Percentiles rank a stretch among this genome's conserved stretches.
phyloP scores from a whole-genome alignment of 2,888 invertebrate genomes.

The Lepas anatifera region DNA sequence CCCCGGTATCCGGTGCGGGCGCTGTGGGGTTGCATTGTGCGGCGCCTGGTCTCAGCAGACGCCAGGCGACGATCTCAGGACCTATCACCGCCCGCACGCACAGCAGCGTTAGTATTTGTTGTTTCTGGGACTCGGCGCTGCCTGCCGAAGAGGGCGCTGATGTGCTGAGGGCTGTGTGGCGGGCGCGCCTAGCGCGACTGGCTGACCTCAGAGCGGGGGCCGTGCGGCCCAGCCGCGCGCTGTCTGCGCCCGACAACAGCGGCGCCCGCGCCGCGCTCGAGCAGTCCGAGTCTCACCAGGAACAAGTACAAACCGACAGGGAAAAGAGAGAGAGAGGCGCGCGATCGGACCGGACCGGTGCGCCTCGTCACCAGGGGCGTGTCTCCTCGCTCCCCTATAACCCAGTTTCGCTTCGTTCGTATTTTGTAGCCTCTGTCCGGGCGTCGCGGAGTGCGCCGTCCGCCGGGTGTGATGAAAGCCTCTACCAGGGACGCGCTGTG shows the following conservation, averaged over 20 bases:
- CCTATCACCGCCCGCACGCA: background rate
- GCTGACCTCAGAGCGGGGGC: too few relatives aligned
- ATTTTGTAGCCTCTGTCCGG: constrained; percentile 2
- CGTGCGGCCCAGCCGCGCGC: too few relatives aligned
- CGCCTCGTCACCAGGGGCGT: too few relatives aligned
- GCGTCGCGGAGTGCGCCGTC: background rate
- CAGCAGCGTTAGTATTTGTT: too few relatives aligned
- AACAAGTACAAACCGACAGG: constrained; percentile 6
- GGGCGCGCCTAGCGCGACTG: too few relatives aligned
- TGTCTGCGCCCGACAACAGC: too few relatives aligned
- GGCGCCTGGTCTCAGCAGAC: background rate
- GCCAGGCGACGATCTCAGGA: background rate
- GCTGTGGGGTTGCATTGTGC: background rate
- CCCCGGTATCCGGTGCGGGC: background rate
- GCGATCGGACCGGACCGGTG: too few relatives aligned
- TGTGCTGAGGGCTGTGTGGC: too few relatives aligned
- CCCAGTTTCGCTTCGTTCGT: constrained; percentile 4
- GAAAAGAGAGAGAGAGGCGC: too few relatives aligned
- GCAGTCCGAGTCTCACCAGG: background rate
- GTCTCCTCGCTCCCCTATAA: too few relatives aligned
- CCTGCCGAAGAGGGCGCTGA: too few relatives aligned
- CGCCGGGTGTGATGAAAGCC: background rate
- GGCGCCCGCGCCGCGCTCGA: background rate
- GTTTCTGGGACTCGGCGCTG: background rate
- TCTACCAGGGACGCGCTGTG: background rate